A percentile compares a stretch with the other conserved stretches of the same genome.
Evolutionary conservation across 2,797 vertebrate species (phyloP).

Genomic region (Cryptoprocta ferox): DNA sequence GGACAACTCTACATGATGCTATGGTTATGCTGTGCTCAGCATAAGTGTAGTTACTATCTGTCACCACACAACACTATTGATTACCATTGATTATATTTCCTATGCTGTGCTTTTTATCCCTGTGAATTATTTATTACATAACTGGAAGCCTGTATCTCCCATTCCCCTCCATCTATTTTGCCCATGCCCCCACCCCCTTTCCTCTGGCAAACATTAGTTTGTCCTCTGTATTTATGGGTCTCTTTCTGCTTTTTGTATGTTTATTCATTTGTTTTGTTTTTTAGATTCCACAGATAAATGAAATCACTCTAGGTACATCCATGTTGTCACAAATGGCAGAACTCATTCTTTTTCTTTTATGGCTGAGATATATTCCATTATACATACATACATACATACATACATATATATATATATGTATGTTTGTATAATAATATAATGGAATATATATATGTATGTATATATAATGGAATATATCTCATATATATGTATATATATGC

Average conservation of each 20-base stretch:
- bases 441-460: background rate
- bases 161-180: background rate
- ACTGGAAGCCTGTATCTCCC: background rate
- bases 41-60: background rate
- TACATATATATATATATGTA: background rate
- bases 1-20: background rate
- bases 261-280: background rate
- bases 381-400: background rate
- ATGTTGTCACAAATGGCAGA: background rate
- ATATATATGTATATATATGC: background rate
- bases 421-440: too few species aligned
- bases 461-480: background rate
- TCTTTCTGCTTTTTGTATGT: background rate
- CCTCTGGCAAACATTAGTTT: background rate
- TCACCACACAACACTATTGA: background rate
- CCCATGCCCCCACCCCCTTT: background rate
- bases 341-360: background rate
- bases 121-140: background rate
- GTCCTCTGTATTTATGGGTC: background rate
- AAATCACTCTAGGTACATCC: background rate
- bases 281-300: background rate
- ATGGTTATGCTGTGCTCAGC: background rate
- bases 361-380: background rate
- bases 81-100: background rate
- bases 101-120: background rate